Base-by-base conservation (phyloP, 2,888 invertebrate species). In the Hirtodrosophila histrioides region DNA sequence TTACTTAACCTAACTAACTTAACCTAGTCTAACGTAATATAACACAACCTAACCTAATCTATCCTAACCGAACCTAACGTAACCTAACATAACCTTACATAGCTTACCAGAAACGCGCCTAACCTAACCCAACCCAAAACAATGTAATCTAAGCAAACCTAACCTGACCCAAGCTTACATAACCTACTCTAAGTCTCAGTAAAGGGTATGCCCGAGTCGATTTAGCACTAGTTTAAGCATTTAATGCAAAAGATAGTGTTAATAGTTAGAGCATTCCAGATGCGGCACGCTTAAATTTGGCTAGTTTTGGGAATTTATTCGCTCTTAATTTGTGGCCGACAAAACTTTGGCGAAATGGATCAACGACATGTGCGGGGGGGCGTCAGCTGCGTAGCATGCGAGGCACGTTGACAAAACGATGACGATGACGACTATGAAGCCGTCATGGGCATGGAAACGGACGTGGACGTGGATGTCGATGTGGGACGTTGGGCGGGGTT, bases 281-380 rank as follows among this genome's bases (percentile, higher is more conserved):
- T 43, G 62, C 66, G 72, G 24, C 44, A 41, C 23, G 7, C 5
- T 12, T 17, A n/a, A 24, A n/a, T 64, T 31, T 31, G 31, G 4
- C 7, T 31, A 8, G 7, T 31, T 5, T 35, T 40, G n/a, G 41
- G 7, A 44, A 60, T 66, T 55, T 49, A 53, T 68, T 39, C 12
- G 62, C 73, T 85, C 17, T 58, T 78, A 39, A 78, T 68, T 75
- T 75, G 60, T 40, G 56, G 53, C 57, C 63, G 56, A 69, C 78
- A 67, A 86, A 78, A 73, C 51, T 79, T 68, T 83, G 67, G 76
- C 80, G 84, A 81, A 81, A 88, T 88, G 84, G 88, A 75, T 84
- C 79, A 79, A 41, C 64, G 80, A 72, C 86, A 78, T 83, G 84
- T 71, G 70, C 79, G 61, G 48, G 43, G 44, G 23, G 40, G 41